These are phyloP conservation scores for Rhadina sibilatrix DNA, from an alignment of 2,113 vertebrate genomes.

Conservation along the genomic window DNA sequence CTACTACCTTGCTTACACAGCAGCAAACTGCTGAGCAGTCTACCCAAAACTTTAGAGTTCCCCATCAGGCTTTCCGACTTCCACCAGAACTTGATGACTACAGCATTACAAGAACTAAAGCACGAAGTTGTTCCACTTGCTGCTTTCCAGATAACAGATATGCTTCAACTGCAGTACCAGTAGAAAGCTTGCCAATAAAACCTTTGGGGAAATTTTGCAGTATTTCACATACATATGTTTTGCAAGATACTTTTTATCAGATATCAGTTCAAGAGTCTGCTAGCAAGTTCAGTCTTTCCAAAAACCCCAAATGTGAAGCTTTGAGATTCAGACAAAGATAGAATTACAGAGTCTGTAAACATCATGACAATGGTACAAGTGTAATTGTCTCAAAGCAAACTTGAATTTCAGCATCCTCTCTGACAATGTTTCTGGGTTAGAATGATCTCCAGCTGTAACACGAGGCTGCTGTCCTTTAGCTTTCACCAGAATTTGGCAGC, in stretches of 20 bases:
- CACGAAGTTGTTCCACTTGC: neutral
- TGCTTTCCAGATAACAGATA: neutral
- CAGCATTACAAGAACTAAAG: neutral
- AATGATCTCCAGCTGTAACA: neutral
- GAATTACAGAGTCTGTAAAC: neutral
- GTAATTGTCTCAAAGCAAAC: neutral
- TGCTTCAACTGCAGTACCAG: neutral
- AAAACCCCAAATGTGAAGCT: neutral
- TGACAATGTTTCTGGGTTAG: neutral
- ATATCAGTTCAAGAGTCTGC: neutral
- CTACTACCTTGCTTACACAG: neutral
- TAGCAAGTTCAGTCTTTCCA: neutral
- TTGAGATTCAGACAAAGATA: neutral
- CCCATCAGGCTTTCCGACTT: neutral
- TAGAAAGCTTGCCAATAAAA: neutral
- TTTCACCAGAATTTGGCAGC: neutral
- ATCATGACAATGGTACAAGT: neutral
- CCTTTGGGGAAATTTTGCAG: neutral
- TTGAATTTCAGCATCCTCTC: neutral
- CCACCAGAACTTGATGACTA: neutral
- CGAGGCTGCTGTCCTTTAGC: neutral
- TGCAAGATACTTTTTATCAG: neutral
- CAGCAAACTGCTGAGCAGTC: rapidly evolving
- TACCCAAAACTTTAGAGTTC: neutral
- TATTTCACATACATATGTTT: neutral